Evolutionary conservation across 2,113 vertebrate species (phyloP), one percentile per base, ranked within the genome.

Genomic region (Colius striatus): DNA sequence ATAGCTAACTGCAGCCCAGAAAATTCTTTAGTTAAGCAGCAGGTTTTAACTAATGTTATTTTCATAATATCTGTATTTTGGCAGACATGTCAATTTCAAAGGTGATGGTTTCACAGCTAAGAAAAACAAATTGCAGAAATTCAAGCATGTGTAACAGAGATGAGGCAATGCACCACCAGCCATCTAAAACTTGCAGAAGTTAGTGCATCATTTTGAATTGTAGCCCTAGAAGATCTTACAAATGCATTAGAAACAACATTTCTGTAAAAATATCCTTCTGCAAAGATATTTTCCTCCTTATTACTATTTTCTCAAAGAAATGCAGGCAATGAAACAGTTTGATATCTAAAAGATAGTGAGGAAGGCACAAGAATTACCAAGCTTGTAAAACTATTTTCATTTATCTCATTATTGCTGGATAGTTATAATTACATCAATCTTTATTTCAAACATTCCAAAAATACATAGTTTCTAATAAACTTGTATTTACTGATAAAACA

Each of bases 391-490:
- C 1, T 51, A 4, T 13, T 83, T 66, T 54, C 32, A 41, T 74
- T 65, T 68, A 20, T 50, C 5, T 63, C 32, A 57, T 32, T 20
- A 36, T 27, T 63, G 4, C 20, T 71, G n/a, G 17, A 51, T 60
- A 77, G 29, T 36, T 6, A 18, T 17, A 4, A 26, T 27, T 84
- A 71, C 8, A 61, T 22, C 58, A 1, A 58, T 36, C 19, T 36
- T 66, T 65, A 45, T 63, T 70, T 54, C n/a, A 86, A 70, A 62
- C 13, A 36, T 29, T 50, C 51, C 67, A 13, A 77, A 84, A 84
- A 60, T 6, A 54, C 0, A 0, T 2, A 16, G 1, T 32, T 86
- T 66, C 32, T 47, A 88, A 66, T 16, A n/a, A 76, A 80, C 45
- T 4, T 2, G 2, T 70, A 32, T 63, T 80, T 82, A 54, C 11